Percentiles rank a stretch among this genome's conserved stretches.
phyloP scores from a whole-genome alignment of 2,797 vertebrate genomes.

The Falco cherrug region DNA sequence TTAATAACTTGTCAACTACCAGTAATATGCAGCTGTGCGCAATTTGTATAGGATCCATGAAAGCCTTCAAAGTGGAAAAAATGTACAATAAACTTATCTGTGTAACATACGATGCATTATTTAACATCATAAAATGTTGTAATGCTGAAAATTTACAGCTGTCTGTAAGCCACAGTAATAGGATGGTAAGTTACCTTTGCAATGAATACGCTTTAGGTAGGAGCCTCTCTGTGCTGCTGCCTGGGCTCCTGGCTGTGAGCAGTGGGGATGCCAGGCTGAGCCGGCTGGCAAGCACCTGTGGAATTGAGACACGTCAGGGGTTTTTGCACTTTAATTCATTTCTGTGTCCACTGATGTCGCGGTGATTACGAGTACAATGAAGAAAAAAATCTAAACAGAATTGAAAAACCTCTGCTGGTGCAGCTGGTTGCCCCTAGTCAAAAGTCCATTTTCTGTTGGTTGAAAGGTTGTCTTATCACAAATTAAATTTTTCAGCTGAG shows the following conservation, averaged over 20 bases:
- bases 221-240: background rate
- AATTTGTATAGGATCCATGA: background rate
- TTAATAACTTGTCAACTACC: constrained; percentile 35
- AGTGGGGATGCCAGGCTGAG: background rate
- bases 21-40: constrained; percentile 20
- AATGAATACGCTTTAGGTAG: background rate
- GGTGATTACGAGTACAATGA: background rate
- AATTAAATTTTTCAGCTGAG: constrained; percentile 58
- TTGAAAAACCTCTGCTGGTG: background rate
- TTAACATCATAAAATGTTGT: constrained; percentile 43
- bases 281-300: background rate
- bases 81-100: constrained; percentile 37
- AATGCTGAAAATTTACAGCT: constrained; percentile 23
- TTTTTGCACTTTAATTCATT: background rate
- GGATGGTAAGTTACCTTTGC: background rate
- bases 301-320: background rate
- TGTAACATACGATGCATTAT: constrained; percentile 17
- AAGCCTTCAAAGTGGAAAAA: constrained; percentile 47
- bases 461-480: constrained; percentile 54
- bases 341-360: background rate
- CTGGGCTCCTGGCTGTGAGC: background rate
- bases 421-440: constrained; percentile 12
- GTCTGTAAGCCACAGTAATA: background rate
- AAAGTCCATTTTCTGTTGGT: constrained; percentile 42
- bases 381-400: background rate